Evolutionary conservation across 1,140 invertebrate species (phyloP).

Genomic region (Kradibia gibbosae): DNA sequence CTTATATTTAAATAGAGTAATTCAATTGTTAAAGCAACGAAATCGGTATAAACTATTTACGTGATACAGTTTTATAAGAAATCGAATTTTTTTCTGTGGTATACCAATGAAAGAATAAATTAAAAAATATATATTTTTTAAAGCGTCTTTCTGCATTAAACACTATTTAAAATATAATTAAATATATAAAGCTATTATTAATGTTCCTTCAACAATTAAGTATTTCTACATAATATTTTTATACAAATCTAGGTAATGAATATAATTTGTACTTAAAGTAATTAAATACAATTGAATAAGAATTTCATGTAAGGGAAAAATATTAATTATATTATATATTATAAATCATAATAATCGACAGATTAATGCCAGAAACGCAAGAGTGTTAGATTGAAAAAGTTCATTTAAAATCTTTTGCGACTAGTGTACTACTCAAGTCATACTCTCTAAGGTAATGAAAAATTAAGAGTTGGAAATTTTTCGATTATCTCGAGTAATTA

Average conservation of each 20-base stretch:
- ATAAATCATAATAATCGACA: background rate
- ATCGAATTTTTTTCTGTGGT: too few species aligned
- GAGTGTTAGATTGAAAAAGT: constrained; percentile 44
- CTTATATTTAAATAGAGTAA: too few species aligned
- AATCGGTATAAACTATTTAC: too few species aligned
- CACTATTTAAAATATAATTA: too few species aligned
- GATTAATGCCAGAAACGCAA: background rate
- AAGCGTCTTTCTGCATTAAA: too few species aligned
- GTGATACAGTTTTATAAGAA: too few species aligned
- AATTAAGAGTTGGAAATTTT: constrained; percentile 18
- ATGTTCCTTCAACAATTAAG: too few species aligned
- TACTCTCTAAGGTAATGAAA: constrained; percentile 36
- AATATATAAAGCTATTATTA: too few species aligned
- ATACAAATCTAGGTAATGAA: background rate
- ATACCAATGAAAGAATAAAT: too few species aligned
- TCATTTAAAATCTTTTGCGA: constrained; percentile 22
- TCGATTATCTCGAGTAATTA: constrained; percentile 42
- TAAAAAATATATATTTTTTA: too few species aligned
- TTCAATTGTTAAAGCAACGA: too few species aligned
- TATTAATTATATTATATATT: background rate
- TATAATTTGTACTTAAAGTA: background rate
- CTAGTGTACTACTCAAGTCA: background rate
- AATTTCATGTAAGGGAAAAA: background rate
- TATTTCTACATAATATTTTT: too few species aligned
- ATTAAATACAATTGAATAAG: background rate